Conservation (phyloP, 2,113 vertebrate species). For the Enhydra lutris region DNA sequence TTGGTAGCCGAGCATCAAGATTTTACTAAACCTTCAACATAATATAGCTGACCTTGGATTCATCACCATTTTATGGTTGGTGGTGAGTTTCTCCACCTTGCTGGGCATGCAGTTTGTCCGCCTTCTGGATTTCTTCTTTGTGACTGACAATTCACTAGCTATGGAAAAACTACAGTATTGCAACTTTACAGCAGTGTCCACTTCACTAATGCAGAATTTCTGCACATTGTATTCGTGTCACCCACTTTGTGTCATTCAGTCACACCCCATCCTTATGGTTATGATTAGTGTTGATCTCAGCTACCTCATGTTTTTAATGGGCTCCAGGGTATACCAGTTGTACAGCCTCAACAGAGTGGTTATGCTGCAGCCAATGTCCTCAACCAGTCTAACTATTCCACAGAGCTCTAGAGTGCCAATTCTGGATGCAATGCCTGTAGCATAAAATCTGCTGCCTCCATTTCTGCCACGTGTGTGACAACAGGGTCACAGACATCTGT, state of each 20-base stretch:
- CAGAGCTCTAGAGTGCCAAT: not conserved
- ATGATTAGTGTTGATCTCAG: not conserved
- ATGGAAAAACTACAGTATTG: not conserved
- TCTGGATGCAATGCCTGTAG: not conserved
- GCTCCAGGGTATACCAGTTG: not conserved
- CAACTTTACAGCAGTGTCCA: fast-evolving
- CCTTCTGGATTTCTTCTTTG: not conserved
- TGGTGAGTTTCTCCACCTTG: not conserved
- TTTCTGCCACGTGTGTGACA: not conserved
- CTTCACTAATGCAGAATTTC: not conserved
- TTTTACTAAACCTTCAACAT: not conserved
- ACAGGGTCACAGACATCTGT: not conserved
- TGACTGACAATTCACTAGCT: not conserved
- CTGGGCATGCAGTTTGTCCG: not conserved
- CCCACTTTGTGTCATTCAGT: not conserved
- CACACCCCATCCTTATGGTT: not conserved
- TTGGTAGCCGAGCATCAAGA: not conserved
- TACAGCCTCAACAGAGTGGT: not conserved
- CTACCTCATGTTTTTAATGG: not conserved
- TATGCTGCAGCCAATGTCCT: not conserved
- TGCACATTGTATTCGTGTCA: not conserved
- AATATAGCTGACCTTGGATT: not conserved
- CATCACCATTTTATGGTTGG: not conserved
- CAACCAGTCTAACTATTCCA: not conserved
- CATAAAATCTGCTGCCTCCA: not conserved